These are phyloP conservation scores for Trachymyrmex septentrionalis DNA, from an alignment of 1,140 invertebrate genomes.

Conservation along the genomic window DNA sequence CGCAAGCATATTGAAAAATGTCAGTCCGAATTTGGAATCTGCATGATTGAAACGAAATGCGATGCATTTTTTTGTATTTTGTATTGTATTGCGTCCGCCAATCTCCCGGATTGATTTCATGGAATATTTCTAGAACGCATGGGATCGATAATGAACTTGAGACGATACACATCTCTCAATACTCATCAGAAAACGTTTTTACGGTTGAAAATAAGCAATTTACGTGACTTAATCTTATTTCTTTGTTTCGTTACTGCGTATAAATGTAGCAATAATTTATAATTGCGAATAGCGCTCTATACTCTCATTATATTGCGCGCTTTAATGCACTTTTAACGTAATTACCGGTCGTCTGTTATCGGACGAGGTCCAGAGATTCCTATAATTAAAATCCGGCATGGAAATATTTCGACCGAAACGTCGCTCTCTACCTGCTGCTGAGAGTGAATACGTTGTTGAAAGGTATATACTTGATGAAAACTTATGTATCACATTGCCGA, in stretches of 20 bases:
- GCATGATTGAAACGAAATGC: conserved; percentile 12
- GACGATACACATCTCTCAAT: neutral
- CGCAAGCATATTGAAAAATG: neutral
- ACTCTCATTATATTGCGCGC: neutral
- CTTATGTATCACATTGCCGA: conserved; percentile 10
- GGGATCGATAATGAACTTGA: neutral
- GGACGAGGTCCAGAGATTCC: conserved; percentile 23
- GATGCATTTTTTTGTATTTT: neutral
- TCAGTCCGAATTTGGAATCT: conserved; percentile 3
- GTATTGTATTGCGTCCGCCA: neutral
- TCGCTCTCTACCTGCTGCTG: neutral
- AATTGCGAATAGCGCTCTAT: conserved; percentile 10
- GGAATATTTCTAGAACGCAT: neutral
- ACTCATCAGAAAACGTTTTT: neutral
- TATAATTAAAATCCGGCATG: conserved; percentile 47
- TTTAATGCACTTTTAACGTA: conserved; percentile 27
- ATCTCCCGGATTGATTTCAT: neutral
- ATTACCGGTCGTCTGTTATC: conserved; percentile 21
- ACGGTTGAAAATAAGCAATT: neutral
- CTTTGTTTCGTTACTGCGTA: neutral
- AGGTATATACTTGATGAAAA: conserved; percentile 28
- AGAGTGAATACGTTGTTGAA: conserved; percentile 35
- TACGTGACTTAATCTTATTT: neutral
- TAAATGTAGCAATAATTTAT: neutral
- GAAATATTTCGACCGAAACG: conserved; percentile 25